Evolutionary conservation across 2,113 vertebrate species (phyloP), one percentile per base, ranked within the genome.

Genomic region (Montifringilla adamsi): DNA sequence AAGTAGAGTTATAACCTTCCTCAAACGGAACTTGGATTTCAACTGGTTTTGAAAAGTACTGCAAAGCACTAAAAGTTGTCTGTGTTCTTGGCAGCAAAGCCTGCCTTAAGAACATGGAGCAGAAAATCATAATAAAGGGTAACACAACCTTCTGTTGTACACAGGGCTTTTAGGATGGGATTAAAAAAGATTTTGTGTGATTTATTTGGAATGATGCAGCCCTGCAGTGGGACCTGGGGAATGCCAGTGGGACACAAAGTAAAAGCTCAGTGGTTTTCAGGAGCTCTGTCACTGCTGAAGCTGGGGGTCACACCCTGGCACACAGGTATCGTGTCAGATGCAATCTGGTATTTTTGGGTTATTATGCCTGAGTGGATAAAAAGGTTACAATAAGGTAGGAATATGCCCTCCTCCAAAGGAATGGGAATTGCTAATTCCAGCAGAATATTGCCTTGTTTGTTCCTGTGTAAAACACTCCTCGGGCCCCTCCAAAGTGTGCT

Each of bases 31-130:
- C 39, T 53, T 4, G 0, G 35, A 73, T 63, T 93, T 84, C 55
- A 84, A 83, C 17, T 73, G 37, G 22, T 76, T 96, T 89, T 70
- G 15, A 76, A n/a, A 78, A 96, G 59, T 27, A 78, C 19, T 62
- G 77, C 24, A 58, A 52, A 94, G 35, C 43, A 92, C n/a, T 70
- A 13, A 17, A 83, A 83, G 35, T 59, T 87, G 31, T 7, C 21
- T 3, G 6, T 37, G 60, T 16, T 84, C 21, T 69, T 74, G 52
- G 68, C 56, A 92, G 39, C 73, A 74, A 88, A 68, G 64, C 37
- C 63, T 69, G 31, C 3, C 86, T 83, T 55, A 43, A 81, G 73
- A 56, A 81, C 33, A 17, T 0, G 7, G 31, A 31, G 59, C 10
- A 73, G 83, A 64, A 96, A 81, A 88, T 39, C 50, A 33, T 2